Conservation (phyloP, 2,113 vertebrate species). For the Saccopteryx leptura region DNA sequence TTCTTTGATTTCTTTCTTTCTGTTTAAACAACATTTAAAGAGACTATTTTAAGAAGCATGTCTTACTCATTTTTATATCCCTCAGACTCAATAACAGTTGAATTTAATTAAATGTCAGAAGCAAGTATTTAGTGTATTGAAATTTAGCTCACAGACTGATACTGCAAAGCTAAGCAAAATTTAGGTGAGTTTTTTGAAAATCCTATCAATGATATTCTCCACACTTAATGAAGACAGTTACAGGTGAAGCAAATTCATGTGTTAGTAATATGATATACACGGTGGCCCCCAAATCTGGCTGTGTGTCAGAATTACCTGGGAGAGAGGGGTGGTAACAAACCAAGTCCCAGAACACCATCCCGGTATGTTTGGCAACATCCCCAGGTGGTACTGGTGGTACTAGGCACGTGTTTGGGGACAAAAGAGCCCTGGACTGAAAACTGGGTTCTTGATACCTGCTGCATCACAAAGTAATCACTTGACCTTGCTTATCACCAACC, state of each 20-base stretch:
- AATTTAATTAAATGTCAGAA: slow-evolving; percentile 77
- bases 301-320: neutral
- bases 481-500: neutral
- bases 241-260: neutral
- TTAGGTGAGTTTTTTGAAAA: slow-evolving; percentile 9
- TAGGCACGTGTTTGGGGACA: neutral
- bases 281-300: neutral
- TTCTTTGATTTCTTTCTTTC: slow-evolving; percentile 45
- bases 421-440: neutral
- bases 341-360: neutral
- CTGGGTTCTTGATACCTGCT: neutral
- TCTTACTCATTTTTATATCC: slow-evolving; percentile 69
- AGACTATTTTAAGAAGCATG: slow-evolving; percentile 69
- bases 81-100: slow-evolving; percentile 52
- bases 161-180: slow-evolving; percentile 49
- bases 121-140: slow-evolving; percentile 66
- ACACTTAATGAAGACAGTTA: neutral
- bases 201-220: neutral
- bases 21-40: slow-evolving; percentile 65
- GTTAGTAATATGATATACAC: neutral
- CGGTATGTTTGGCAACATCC: neutral
- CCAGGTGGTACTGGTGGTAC: neutral
- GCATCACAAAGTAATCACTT: neutral
- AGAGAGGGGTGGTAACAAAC: neutral
- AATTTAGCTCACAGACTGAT: slow-evolving; percentile 65